These are phyloP conservation scores for Neodiprion pinetum DNA, from an alignment of 1,140 invertebrate genomes.

Conservation along the genomic window DNA sequence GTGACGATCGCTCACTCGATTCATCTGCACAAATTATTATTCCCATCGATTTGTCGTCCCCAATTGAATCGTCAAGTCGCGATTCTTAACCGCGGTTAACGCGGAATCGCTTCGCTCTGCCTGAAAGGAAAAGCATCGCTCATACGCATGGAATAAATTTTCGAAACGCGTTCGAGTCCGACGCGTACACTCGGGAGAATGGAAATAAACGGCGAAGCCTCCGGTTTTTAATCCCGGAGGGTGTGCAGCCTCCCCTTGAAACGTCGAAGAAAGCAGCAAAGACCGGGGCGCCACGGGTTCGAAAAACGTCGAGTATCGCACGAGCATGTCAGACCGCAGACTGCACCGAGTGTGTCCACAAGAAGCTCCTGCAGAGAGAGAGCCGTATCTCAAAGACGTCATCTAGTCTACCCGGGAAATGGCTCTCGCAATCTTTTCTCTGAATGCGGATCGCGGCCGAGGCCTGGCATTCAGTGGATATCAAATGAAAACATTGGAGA, in stretches of 20 bases:
- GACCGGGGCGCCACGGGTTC: not conserved
- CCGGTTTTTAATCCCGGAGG: not conserved
- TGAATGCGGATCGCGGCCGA: slow-evolving; percentile 49
- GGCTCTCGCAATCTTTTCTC: slow-evolving; percentile 57
- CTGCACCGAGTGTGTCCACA: not conserved
- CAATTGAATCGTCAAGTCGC: too few relatives aligned
- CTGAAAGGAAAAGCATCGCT: too few relatives aligned
- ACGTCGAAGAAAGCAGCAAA: not conserved
- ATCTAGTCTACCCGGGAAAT: slow-evolving; percentile 59
- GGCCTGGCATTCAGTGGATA: slow-evolving; percentile 49
- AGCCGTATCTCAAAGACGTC: slow-evolving; percentile 53
- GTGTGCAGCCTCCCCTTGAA: not conserved
- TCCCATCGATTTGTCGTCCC: too few relatives aligned
- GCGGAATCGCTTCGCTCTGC: too few relatives aligned
- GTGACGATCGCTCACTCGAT: too few relatives aligned
- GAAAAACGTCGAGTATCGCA: not conserved
- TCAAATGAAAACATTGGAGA: slow-evolving; percentile 59
- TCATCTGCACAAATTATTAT: too few relatives aligned
- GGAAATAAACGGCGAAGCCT: too few relatives aligned
- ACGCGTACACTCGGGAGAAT: too few relatives aligned
- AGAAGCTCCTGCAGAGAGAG: not conserved
- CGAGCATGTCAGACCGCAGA: not conserved
- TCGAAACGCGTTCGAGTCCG: too few relatives aligned
- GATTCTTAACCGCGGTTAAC: too few relatives aligned
- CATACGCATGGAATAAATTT: too few relatives aligned